phyloP scores from a whole-genome alignment of 2,113 vertebrate species.

The Onychorhynchus coronatus region DNA sequence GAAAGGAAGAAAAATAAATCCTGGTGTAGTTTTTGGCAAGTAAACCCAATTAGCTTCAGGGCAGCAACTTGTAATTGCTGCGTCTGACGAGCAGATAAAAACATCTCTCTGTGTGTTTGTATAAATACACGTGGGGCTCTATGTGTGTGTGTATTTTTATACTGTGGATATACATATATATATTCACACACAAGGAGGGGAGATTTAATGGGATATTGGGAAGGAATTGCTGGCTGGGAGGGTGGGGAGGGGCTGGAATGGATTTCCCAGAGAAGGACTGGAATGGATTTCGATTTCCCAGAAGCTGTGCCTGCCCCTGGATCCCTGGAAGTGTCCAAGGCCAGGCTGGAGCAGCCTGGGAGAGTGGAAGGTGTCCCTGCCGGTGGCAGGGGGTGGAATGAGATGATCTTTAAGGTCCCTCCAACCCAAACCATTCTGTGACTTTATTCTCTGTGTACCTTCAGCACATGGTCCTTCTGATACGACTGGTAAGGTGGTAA shows the following conservation, averaged over 20 bases:
- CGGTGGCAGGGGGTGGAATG: neutral
- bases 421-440: neutral
- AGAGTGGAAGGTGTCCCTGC: rapidly evolving
- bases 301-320: neutral
- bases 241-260: rapidly evolving
- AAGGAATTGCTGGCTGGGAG: neutral
- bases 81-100: neutral
- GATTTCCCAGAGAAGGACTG: neutral
- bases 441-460: neutral
- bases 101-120: rapidly evolving
- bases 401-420: neutral
- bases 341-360: neutral
- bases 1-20: neutral
- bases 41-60: neutral
- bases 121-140: too few relatives aligned
- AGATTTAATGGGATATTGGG: neutral
- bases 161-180: rapidly evolving
- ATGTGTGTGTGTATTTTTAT: rapidly evolving
- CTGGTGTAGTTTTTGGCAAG: neutral
- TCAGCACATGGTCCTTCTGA: neutral
- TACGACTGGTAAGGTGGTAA: rapidly evolving
- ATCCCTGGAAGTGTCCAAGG: neutral
- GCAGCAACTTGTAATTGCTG: neutral
- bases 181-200: neutral
- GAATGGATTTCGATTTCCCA: neutral